Evolutionary conservation across 2,888 invertebrate genomes (phyloP), one percentile per base, ranked within the genome.

Genomic region (Nymphalis urticae): DNA sequence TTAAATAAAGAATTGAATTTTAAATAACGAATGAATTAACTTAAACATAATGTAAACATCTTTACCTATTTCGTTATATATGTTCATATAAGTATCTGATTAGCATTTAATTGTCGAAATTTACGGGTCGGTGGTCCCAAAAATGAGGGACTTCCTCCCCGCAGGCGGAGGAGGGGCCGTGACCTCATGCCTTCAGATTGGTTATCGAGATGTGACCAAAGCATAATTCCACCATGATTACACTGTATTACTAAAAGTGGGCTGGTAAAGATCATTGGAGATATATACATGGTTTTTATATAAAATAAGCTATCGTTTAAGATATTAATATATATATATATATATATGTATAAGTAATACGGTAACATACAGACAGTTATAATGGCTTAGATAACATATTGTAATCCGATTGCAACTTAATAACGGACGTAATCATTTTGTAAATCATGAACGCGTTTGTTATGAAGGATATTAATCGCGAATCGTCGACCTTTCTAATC

Each of bases 71-170:
- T 42, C 42, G 13, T 13, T 58, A 58, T 19, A 19, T 58, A 58
- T 13, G 42, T 58, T 17, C 56, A 48, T 58, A 80, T 74, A 70
- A 70, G 69, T 77, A 77, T 72, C 87, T 88, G 87, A 92, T 92
- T 92, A 90, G 89, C 92, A 92, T 92, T 88, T 92, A 92, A 92
- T 91, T 75, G 74, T 69, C 82, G 86, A 85, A 88, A 88, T 89
- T 88, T 86, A 90, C 83, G 92, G 92, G 87, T 89, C 90, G 92
- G 74, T 90, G 91, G 82, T 86, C 89, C 86, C 87, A 85, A 78
- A 91, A 92, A 91, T 87, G 86, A 86, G 88, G 84, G 82, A 90
- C 90, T 90, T 92, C 92, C 76, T 76, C 10, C 42, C 42, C 42
- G 42, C 51, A 21, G 89, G 83, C 75, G 77, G 79, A 82, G 89